These are phyloP conservation scores for Tetragonula carbonaria DNA, from an alignment of 2,888 invertebrate species.

Conservation along the genomic window DNA sequence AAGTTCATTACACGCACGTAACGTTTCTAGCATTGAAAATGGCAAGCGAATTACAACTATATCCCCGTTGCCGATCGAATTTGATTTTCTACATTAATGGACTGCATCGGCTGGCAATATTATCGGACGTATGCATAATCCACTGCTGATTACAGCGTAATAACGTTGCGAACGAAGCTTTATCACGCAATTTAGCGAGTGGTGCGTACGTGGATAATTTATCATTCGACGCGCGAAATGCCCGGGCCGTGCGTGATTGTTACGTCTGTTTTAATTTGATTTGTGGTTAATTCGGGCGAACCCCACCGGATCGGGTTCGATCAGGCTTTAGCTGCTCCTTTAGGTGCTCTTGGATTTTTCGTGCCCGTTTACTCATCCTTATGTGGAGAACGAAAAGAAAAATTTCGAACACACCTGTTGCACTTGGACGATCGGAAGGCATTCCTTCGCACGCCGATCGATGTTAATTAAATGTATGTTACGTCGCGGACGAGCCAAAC, in stretches of 20 bases:
- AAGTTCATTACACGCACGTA: neutral
- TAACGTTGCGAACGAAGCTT: slow-evolving; percentile 2
- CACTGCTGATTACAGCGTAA: slow-evolving; percentile 12
- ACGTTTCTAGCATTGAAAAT: neutral
- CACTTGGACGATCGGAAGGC: slow-evolving; percentile 9
- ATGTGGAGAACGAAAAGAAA: neutral
- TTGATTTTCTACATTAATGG: neutral
- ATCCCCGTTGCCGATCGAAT: neutral
- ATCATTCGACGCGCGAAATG: neutral
- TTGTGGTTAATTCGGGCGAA: too few species aligned
- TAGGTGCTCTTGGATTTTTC: neutral
- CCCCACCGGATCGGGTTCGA: neutral
- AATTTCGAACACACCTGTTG: slow-evolving; percentile 33
- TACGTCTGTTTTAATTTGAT: neutral
- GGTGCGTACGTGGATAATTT: neutral
- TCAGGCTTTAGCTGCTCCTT: too few species aligned
- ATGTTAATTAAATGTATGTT: slow-evolving; percentile 14
- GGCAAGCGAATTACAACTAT: neutral
- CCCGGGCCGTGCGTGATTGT: neutral
- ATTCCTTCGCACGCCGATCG: neutral
- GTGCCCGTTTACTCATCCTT: too few species aligned
- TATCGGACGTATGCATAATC: slow-evolving; percentile 14
- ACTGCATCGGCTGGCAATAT: slow-evolving; percentile 3
- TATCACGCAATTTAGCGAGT: neutral
- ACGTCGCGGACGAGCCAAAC: neutral